These are phyloP conservation scores for Siniperca knerii DNA, from an alignment of 2,113 vertebrate genomes.

Conservation along the genomic window DNA sequence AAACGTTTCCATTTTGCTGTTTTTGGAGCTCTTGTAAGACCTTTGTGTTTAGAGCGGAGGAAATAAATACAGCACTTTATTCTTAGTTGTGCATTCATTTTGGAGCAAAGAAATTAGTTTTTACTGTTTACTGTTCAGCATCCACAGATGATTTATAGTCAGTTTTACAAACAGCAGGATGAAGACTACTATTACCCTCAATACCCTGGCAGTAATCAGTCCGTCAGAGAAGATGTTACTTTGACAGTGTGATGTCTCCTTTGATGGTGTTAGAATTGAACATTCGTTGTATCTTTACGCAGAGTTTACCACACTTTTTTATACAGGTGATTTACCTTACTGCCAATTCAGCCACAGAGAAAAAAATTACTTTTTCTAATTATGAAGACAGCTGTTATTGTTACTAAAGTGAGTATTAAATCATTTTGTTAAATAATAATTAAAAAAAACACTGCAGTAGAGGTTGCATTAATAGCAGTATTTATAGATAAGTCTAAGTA, in stretches of 20 bases:
- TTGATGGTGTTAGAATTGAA: not conserved
- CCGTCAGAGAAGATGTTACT: not conserved
- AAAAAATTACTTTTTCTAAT: not conserved
- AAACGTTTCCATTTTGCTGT: not conserved
- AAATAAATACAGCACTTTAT: not conserved
- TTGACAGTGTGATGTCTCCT: not conserved
- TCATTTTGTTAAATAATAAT: no score
- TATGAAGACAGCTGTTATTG: no score
- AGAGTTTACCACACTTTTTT: not conserved
- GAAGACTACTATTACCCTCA: not conserved
- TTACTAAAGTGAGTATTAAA: not conserved
- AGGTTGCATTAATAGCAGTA: not conserved
- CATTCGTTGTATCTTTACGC: not conserved
- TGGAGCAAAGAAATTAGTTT: not conserved
- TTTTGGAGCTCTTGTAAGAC: not conserved
- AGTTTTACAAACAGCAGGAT: not conserved
- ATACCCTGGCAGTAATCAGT: not conserved
- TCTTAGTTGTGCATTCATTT: not conserved
- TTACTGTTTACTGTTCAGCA: not conserved
- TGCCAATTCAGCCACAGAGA: not conserved
- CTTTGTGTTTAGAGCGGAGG: not conserved
- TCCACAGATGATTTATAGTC: not conserved
- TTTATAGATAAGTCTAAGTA: not conserved
- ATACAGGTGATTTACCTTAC: not conserved
- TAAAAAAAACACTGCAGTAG: no score